Conservation (phyloP, 2,113 vertebrate species). For the Axis porcinus region DNA sequence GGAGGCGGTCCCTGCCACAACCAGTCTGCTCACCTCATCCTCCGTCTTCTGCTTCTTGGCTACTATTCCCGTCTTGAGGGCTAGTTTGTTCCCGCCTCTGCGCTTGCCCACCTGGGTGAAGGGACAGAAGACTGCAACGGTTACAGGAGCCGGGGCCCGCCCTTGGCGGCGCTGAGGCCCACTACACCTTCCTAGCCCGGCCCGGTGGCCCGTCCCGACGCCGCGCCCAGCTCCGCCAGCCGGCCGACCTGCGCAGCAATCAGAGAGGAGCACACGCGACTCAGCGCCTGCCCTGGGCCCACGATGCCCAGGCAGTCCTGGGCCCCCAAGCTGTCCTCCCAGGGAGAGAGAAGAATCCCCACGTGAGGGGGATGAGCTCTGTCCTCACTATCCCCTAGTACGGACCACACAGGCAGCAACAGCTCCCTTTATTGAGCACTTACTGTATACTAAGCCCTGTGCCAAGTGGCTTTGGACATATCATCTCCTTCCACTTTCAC, state of each 20-base stretch:
- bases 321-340: slow-evolving; percentile 36
- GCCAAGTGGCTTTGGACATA: not conserved
- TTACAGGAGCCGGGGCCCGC: slow-evolving; percentile 88
- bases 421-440: slow-evolving; percentile 31
- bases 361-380: not conserved
- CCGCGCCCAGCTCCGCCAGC: slow-evolving; percentile 75
- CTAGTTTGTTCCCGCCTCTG: slow-evolving; percentile 93
- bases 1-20: not conserved
- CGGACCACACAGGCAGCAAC: not conserved
- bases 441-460: not conserved
- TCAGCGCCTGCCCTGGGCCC: slow-evolving; percentile 64
- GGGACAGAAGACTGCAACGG: slow-evolving; percentile 97
- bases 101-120: slow-evolving; percentile 98
- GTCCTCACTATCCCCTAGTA: not conserved
- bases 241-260: slow-evolving; percentile 77
- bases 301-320: slow-evolving; percentile 33
- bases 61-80: slow-evolving; percentile 97
- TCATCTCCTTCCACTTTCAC: not conserved
- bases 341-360: not conserved
- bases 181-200: slow-evolving; percentile 83
- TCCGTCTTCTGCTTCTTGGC: slow-evolving; percentile 96
- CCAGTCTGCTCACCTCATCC: slow-evolving; percentile 83
- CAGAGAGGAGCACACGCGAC: slow-evolving; percentile 75
- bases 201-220: slow-evolving; percentile 75
- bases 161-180: slow-evolving; percentile 84